Evolutionary conservation across 2,113 vertebrate species (phyloP).

Genomic region (Australoheros scitulus): DNA sequence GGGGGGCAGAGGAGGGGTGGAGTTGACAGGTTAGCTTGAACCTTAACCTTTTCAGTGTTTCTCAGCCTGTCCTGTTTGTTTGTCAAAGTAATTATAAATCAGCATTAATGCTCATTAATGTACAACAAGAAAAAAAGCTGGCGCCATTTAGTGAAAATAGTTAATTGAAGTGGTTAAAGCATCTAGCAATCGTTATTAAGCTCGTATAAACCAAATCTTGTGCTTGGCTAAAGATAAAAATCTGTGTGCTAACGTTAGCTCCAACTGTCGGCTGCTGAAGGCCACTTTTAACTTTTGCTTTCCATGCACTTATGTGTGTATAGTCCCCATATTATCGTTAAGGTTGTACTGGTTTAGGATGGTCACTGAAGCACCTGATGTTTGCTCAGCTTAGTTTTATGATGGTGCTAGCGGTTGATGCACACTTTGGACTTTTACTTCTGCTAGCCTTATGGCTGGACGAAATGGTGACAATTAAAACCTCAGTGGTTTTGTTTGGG

Average conservation of each 20-base stretch:
- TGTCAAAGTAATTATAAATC: not conserved
- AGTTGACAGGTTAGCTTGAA: not conserved
- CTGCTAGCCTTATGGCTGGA: not conserved
- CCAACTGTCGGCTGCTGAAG: not conserved
- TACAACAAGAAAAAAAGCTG: not conserved
- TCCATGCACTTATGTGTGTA: not conserved
- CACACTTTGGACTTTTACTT: constrained; percentile 32
- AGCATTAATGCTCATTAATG: not conserved
- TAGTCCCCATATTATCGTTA: not conserved
- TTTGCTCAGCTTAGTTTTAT: constrained; percentile 1
- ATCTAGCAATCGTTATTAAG: not conserved
- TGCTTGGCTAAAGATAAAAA: not conserved
- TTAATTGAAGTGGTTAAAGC: not conserved
- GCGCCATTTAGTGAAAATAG: not conserved
- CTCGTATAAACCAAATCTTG: not conserved
- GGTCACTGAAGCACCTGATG: not conserved
- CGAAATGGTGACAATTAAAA: not conserved
- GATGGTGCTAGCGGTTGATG: not conserved
- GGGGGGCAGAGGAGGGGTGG: not conserved
- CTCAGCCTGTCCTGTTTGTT: not conserved
- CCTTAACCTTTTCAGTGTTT: not conserved
- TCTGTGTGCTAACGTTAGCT: not conserved
- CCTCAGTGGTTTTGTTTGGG: not conserved
- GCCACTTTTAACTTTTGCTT: constrained; percentile 16
- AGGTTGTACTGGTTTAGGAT: not conserved